Base-by-base conservation (phyloP, 2,797 vertebrate species). In the Cephalopachus bancanus region DNA sequence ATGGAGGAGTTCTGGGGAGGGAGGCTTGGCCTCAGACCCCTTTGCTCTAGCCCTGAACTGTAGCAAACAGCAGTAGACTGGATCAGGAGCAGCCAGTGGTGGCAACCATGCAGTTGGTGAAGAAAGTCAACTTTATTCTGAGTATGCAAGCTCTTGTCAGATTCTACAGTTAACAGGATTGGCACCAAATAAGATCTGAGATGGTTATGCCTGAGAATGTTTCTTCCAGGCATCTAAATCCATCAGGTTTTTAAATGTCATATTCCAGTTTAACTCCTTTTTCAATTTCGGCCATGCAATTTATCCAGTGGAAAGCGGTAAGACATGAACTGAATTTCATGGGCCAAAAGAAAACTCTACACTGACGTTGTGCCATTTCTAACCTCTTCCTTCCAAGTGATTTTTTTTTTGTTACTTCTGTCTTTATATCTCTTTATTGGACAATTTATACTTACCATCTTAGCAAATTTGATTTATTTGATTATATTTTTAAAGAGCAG, bases 321-420 rank as follows among this genome's bases (percentile, higher is more conserved):
- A 96, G 86, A 76, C 75, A 75, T 57, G 83, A 88, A 62, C 37
- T 16, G 17, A 96, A 51, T 80, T 87, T 83, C 60, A 81, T 33
- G 75, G 28, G 15, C 60, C 81, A 93, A 88, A 90, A 76, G 84
- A 96, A 92, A 80, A 64, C 24, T 78, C n/a, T 64, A 3, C n/a
- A 14, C 65, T 67, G 24, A 93, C 76, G 59, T 83, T 53, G 17
- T 81, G 30, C 20, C 76, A n/a, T 87, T 80, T 83, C 49, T 83
- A 83, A 75, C 26, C 28, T 93, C 22, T 37, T 76, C 16, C 44
- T 87, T 80, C 37, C 22, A 92, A 83, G 65, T 67, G 30, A 62
- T 15, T 89, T 83, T 37, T 67, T 67, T 65, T 44, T 72, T 74
- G 62, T 44, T 51, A 10, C 24, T 64, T 87, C 84, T 75, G 26